Percentiles rank a stretch among this genome's conserved stretches.
Conservation (phyloP, 2,113 vertebrate species). For the Catharus fuscescens region DNA sequence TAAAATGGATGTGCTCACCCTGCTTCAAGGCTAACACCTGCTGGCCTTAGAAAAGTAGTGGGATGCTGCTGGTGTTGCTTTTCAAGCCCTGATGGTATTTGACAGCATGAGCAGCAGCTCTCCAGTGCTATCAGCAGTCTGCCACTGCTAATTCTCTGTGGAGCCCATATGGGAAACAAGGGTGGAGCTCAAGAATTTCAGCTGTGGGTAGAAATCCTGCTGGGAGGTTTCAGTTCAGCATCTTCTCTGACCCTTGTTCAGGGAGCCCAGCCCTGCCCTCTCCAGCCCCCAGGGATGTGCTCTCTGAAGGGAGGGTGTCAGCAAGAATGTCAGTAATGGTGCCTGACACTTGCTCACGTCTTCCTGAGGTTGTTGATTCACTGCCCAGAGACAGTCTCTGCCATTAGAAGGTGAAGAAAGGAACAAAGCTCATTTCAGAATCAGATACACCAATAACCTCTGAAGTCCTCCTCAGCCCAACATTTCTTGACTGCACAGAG, state of each 20-base stretch:
- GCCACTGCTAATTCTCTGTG: neutral
- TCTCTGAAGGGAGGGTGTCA: slow-evolving; percentile 63
- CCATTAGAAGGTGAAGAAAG: slow-evolving; percentile 82
- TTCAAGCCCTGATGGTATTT: neutral
- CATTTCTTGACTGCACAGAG: neutral
- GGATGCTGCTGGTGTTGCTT: neutral
- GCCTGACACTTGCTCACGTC: slow-evolving; percentile 74
- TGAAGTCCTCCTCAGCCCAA: slow-evolving; percentile 5
- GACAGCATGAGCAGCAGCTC: neutral
- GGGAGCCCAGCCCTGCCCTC: fast-evolving
- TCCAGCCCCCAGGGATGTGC: slow-evolving; percentile 20
- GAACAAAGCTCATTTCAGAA: slow-evolving; percentile 83
- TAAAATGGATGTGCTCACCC: neutral
- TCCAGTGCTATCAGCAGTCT: neutral
- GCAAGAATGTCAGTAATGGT: slow-evolving; percentile 70
- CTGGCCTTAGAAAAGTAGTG: neutral
- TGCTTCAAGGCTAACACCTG: neutral
- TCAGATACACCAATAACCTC: slow-evolving; percentile 81
- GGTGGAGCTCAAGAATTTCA: neutral
- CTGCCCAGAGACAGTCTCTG: slow-evolving; percentile 75
- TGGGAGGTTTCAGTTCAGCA: neutral
- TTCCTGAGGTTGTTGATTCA: slow-evolving; percentile 74
- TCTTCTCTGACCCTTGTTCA: neutral
- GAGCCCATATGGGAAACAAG: neutral
- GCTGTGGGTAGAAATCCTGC: neutral